Evolutionary conservation across 2,797 vertebrate species (phyloP), one percentile per base, ranked within the genome.

Genomic region (Tangara arthus): DNA sequence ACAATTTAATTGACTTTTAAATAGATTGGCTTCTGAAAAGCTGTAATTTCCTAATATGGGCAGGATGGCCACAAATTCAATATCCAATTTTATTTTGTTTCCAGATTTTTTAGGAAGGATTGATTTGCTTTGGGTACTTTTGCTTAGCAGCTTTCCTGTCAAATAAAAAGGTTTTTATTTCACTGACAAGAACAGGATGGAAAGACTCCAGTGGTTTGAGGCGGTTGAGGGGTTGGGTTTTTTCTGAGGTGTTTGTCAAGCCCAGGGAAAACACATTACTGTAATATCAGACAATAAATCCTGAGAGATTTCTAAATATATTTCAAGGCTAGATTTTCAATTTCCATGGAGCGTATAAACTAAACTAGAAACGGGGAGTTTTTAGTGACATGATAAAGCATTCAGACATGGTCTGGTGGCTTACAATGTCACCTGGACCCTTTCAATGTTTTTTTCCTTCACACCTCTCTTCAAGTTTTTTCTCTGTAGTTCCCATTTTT

Each of bases 101-200:
- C 9, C 22, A 22, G n/a, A 80, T 42, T 47, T 83, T 89, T 90
- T 61, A 32, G 11, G 55, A 87, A 49, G 9, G 39, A 71, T 44
- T 77, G 7, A 75, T 89, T 93, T 91, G 47, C 42, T 78, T 65
- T 57, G 30, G 21, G 50, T 72, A 22, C 23, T 78, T 81, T 83
- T 70, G 42, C 14, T 93, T 69, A 71, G 28, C 37, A 75, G 39
- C 24, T 89, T 90, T 77, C 21, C 42, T 11, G 15, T 71, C 46
- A 61, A 69, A 76, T 65, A 60, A 64, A 65, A 37, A 18, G 46
- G 64, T 72, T 72, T 79, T 87, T 60, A 68, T 79, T 94, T 82
- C 59, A n/a, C n/a, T 56, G 66, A 81, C 73, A 53, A 79, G 42
- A 68, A 39, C 7, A 53, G 46, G 24, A 30, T 50, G 21, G 34